Evolutionary conservation across 2,113 vertebrate genomes (phyloP).

Genomic region (Lampris megalopsis): DNA sequence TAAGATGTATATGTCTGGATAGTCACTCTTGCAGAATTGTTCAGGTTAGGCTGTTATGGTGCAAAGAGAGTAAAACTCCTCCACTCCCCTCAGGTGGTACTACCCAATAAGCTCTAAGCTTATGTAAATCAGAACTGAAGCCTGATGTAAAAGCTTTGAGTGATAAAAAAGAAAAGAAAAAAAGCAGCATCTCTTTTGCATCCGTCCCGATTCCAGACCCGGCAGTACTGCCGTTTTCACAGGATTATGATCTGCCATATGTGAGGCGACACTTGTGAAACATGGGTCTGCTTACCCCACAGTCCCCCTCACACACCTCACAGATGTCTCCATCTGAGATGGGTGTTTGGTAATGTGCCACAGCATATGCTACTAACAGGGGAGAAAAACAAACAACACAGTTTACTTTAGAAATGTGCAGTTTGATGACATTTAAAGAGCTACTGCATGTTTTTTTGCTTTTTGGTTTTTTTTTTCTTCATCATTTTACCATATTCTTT

Average conservation of each 20-base stretch:
- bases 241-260: neutral
- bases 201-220: conserved; percentile 1
- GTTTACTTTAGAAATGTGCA: neutral
- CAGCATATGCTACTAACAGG: neutral
- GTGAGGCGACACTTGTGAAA: conserved; percentile 22
- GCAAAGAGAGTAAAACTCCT: too few relatives aligned
- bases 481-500: too few relatives aligned
- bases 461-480: neutral
- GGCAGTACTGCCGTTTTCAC: conserved; percentile 5
- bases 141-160: neutral
- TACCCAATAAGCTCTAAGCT: too few relatives aligned
- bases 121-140: too few relatives aligned
- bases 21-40: too few relatives aligned
- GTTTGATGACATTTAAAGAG: neutral
- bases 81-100: too few relatives aligned
- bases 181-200: neutral
- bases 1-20: too few relatives aligned
- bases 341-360: neutral
- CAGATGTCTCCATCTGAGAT: conserved; percentile 24
- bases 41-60: too few relatives aligned
- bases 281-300: conserved; percentile 3
- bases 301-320: conserved; percentile 18
- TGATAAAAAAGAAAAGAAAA: neutral
- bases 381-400: neutral
- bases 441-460: neutral